These are phyloP conservation scores for Sinella curviseta DNA, from an alignment of 1,140 invertebrate species.

Conservation along the genomic window DNA sequence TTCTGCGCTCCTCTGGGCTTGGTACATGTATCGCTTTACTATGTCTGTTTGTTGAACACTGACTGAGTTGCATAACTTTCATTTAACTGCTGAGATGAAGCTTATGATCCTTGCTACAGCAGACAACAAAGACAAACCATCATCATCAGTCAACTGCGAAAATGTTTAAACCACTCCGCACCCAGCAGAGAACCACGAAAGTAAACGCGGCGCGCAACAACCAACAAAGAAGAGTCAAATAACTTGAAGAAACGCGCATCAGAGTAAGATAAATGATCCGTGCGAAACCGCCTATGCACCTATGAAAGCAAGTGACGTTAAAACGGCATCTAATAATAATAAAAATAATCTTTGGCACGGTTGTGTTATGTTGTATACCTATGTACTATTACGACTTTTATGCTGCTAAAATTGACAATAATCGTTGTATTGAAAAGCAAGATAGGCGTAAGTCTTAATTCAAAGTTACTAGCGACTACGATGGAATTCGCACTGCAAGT, in stretches of 20 bases:
- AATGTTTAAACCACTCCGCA: not conserved
- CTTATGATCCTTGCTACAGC: not conserved
- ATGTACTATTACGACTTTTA: too few relatives aligned
- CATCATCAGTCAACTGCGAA: slow-evolving; percentile 11
- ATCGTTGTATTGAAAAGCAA: too few relatives aligned
- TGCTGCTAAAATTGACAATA: too few relatives aligned
- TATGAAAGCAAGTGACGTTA: too few relatives aligned
- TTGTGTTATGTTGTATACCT: too few relatives aligned
- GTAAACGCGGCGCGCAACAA: not conserved
- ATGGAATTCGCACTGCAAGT: too few relatives aligned
- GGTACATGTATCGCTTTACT: not conserved
- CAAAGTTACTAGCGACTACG: too few relatives aligned
- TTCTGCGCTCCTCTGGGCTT: not conserved
- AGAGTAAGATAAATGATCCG: too few relatives aligned
- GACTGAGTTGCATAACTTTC: not conserved
- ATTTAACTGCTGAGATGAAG: not conserved
- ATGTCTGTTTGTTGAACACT: not conserved
- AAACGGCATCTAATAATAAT: too few relatives aligned
- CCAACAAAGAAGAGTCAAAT: not conserved
- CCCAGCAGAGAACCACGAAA: not conserved
- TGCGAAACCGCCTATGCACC: too few relatives aligned
- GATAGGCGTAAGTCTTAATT: too few relatives aligned
- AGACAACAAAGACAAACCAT: not conserved
- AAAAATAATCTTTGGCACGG: too few relatives aligned
- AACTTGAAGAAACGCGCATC: not conserved